Conservation (phyloP, 2,113 vertebrate genomes). For the Hydrochoerus hydrochaeris region DNA sequence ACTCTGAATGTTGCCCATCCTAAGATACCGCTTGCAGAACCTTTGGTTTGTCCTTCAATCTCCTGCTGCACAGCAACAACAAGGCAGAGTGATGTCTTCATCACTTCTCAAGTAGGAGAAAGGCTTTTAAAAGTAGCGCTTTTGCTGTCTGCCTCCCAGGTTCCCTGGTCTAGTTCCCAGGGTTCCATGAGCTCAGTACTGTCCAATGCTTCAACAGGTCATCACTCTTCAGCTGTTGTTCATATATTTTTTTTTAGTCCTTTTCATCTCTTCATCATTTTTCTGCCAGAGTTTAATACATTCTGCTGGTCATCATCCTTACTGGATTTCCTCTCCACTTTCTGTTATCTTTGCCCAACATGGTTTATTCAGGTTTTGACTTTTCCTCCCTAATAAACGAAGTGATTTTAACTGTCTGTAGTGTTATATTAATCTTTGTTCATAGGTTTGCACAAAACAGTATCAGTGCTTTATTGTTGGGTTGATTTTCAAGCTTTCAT, state of each 20-base stretch:
- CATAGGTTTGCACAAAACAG: neutral
- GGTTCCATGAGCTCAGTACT: neutral
- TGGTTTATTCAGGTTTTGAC: neutral
- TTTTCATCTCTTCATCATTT: conserved; percentile 43
- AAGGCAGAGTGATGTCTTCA: neutral
- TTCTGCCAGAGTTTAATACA: neutral
- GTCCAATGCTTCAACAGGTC: neutral
- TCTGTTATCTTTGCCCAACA: neutral
- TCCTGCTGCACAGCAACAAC: neutral
- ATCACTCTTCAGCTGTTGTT: neutral
- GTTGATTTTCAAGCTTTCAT: conserved; percentile 24
- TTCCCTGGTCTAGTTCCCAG: neutral
- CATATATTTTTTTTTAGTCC: neutral
- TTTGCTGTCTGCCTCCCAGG: neutral
- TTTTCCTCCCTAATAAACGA: neutral
- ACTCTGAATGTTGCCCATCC: neutral
- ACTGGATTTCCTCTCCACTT: conserved; percentile 25
- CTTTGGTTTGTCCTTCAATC: neutral
- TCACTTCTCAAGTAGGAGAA: neutral
- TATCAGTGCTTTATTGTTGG: neutral
- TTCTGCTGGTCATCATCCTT: neutral
- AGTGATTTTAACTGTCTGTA: neutral
- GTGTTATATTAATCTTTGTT: neutral
- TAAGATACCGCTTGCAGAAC: neutral
- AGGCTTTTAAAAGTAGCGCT: neutral